Evolutionary conservation across 2,797 vertebrate genomes (phyloP).

Genomic region (Coregonus ussuriensis): DNA sequence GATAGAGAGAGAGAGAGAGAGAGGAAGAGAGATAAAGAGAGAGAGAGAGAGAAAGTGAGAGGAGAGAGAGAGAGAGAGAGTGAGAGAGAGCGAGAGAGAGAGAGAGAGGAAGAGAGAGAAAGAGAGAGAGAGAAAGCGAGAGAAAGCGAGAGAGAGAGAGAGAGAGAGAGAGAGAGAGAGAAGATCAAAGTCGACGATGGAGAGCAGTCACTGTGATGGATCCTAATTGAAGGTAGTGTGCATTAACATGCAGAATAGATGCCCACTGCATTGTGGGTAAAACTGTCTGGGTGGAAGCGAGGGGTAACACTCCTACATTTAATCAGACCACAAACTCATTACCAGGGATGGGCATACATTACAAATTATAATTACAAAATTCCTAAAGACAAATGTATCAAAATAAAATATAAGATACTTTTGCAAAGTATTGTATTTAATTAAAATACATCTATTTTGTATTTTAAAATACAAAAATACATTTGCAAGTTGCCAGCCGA

Average conservation of each 20-base stretch:
- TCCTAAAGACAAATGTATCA: no score
- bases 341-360: no score
- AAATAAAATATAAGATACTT: no score
- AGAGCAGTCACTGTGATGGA: conserved; percentile 56
- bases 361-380: no score
- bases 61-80: no score
- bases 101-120: conserved; percentile 33
- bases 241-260: conserved; percentile 66
- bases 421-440: no score
- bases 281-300: conserved; percentile 43
- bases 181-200: no score
- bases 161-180: no score
- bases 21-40: conserved; percentile 38
- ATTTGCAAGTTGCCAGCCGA: no score
- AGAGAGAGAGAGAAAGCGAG: conserved; percentile 40
- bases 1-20: conserved; percentile 40
- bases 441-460: no score
- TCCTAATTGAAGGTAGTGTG: conserved; percentile 68
- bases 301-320: conserved; percentile 19
- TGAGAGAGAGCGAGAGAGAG: conserved; percentile 49
- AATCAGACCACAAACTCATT: conserved; percentile 8
- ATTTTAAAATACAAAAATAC: no score
- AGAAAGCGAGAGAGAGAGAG: no score
- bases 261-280: conserved; percentile 63
- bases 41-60: background rate